A percentile compares a stretch with the other conserved stretches of the same genome.
These are phyloP conservation scores for Autographa gamma DNA, from an alignment of 2,888 invertebrate genomes.

Conservation along the genomic window DNA sequence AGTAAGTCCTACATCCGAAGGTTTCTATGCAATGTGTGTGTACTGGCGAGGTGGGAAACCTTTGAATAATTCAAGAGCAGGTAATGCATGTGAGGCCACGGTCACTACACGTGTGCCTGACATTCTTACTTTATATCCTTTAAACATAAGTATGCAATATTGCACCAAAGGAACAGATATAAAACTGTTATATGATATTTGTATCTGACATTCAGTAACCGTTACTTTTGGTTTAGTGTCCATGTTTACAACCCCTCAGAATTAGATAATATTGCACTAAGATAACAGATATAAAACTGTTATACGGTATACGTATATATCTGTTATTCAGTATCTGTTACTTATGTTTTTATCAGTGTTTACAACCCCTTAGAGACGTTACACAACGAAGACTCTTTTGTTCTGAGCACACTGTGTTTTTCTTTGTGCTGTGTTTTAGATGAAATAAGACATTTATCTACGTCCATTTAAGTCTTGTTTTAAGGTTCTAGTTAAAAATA, in stretches of 20 bases:
- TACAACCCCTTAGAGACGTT: not conserved
- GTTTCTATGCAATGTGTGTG: constrained; percentile 5
- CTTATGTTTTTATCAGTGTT: not conserved
- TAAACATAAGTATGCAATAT: not conserved
- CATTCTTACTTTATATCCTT: constrained; percentile 16
- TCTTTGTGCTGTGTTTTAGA: not conserved
- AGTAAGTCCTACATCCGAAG: not conserved
- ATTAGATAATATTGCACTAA: not conserved
- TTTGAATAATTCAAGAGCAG: constrained; percentile 53
- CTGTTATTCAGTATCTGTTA: not conserved
- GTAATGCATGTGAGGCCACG: constrained; percentile 42
- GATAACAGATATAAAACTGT: not conserved
- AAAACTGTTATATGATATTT: not conserved
- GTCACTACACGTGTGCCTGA: constrained; percentile 41
- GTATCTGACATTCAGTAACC: no score
- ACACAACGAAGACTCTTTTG: not conserved
- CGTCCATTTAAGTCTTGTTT: no score
- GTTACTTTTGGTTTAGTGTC: no score
- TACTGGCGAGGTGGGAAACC: constrained; percentile 36
- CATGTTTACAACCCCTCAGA: no score
- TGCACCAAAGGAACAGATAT: not conserved
- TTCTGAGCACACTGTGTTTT: not conserved
- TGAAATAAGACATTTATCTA: not conserved
- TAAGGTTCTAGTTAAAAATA: no score
- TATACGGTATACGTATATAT: not conserved